phyloP scores from a whole-genome alignment of 1,140 invertebrate species.

The Homalodisca vitripennis region DNA sequence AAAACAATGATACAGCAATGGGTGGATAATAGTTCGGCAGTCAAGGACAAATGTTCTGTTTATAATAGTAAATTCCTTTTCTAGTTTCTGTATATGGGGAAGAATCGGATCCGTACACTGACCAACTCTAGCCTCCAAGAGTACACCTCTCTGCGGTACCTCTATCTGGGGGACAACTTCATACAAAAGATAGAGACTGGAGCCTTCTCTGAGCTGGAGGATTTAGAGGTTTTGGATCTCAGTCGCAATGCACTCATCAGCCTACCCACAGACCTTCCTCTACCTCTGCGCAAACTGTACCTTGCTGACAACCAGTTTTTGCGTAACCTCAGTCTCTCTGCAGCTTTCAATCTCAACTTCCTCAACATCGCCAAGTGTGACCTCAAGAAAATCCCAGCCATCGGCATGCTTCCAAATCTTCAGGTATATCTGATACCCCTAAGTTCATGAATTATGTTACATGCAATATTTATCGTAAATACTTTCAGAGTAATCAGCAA shows the following conservation, averaged over 20 bases:
- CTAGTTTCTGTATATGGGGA: conserved; percentile 47
- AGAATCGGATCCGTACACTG: conserved; percentile 47
- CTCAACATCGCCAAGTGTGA: conserved; percentile 9
- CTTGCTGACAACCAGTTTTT: conserved; percentile 32
- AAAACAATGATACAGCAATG: no score
- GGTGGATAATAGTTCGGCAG: no score
- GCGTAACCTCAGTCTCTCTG: conserved; percentile 7
- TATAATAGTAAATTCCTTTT: no score
- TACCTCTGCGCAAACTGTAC: conserved; percentile 33
- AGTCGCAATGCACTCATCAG: conserved; percentile 33
- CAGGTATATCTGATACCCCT: neutral
- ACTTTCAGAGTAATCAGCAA: neutral
- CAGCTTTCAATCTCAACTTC: conserved; percentile 28
- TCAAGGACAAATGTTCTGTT: no score
- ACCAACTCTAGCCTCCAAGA: conserved; percentile 44
- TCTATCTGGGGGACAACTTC: conserved; percentile 50
- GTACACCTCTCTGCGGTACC: conserved; percentile 45
- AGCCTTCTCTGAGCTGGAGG: conserved; percentile 44
- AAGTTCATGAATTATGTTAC: no score
- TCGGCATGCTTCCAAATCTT: conserved; percentile 36
- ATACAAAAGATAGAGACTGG: conserved; percentile 46
- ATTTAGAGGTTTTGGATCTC: conserved; percentile 43
- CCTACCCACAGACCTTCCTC: conserved; percentile 33
- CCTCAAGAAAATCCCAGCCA: conserved; percentile 32
- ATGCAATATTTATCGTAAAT: no score